Conservation (phyloP, 2,113 vertebrate species). For the Hystrix cristata region DNA sequence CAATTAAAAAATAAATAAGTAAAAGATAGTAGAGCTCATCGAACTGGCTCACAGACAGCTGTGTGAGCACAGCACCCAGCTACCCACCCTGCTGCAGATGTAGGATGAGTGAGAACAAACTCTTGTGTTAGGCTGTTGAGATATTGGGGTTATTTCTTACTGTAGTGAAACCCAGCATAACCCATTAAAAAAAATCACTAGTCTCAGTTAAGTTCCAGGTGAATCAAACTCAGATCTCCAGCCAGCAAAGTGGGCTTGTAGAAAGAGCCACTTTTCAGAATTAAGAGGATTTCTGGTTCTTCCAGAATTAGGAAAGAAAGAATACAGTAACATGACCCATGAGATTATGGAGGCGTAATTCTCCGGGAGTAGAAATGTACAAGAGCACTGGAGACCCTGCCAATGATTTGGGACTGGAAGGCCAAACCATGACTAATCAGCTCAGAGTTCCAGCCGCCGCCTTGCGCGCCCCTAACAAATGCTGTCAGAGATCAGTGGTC, state of each 20-base stretch:
- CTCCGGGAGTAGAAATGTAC: background rate
- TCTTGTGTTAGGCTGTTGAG: background rate
- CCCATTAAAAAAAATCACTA: background rate
- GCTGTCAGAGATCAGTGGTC: background rate
- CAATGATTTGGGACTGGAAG: background rate
- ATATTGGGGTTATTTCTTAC: background rate
- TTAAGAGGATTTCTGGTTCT: constrained; percentile 19
- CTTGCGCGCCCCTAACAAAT: background rate
- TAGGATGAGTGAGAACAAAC: background rate
- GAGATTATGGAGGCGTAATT: constrained; percentile 5
- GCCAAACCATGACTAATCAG: background rate
- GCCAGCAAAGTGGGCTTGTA: background rate
- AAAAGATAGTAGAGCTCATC: background rate
- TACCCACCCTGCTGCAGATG: no score
- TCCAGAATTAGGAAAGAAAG: constrained; percentile 20
- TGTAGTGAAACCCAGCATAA: background rate
- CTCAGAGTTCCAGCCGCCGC: background rate
- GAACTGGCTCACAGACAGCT: background rate
- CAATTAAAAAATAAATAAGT: background rate
- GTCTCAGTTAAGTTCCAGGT: background rate
- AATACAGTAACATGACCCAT: background rate
- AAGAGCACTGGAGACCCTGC: background rate
- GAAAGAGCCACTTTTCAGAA: background rate
- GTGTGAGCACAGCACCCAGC: background rate
- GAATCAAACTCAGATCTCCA: background rate